Conservation (phyloP, 2,888 invertebrate species). For the Melitaea athalia region DNA sequence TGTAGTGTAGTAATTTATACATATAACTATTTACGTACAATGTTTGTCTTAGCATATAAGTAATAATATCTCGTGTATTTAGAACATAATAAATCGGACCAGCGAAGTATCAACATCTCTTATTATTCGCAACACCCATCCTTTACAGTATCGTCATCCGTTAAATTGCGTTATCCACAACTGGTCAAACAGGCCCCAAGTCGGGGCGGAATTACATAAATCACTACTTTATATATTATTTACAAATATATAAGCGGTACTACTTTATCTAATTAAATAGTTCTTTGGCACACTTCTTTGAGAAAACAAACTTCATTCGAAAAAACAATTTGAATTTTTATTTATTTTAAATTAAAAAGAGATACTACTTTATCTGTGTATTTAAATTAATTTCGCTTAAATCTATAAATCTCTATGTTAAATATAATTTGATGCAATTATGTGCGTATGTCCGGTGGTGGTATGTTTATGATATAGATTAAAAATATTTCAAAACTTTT, state of each 20-base stretch:
- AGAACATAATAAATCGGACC: too few relatives aligned
- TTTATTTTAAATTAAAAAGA: neutral
- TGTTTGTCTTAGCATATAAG: too few relatives aligned
- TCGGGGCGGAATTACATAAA: slow-evolving; percentile 72
- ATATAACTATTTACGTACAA: too few relatives aligned
- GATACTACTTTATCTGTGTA: neutral
- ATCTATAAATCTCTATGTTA: slow-evolving; percentile 5
- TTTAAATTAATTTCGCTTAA: slow-evolving; percentile 5
- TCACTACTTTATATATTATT: slow-evolving; percentile 67
- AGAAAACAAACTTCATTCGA: slow-evolving; percentile 2
- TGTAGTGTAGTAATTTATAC: too few relatives aligned
- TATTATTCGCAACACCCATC: too few relatives aligned
- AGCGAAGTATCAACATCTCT: too few relatives aligned
- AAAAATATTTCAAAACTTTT: slow-evolving; percentile 13
- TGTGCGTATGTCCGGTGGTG: slow-evolving; percentile 30
- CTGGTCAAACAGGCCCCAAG: slow-evolving; percentile 10
- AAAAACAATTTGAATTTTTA: neutral
- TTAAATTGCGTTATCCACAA: too few relatives aligned
- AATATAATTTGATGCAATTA: slow-evolving; percentile 13
- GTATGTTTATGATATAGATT: slow-evolving; percentile 4
- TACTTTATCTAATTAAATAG: slow-evolving; percentile 42
- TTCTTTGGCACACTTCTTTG: neutral
- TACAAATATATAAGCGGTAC: slow-evolving; percentile 73
- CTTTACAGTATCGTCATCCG: too few relatives aligned
- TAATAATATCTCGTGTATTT: too few relatives aligned